phyloP scores from a whole-genome alignment of 2,888 invertebrate species.

The Hemithea aestivaria region DNA sequence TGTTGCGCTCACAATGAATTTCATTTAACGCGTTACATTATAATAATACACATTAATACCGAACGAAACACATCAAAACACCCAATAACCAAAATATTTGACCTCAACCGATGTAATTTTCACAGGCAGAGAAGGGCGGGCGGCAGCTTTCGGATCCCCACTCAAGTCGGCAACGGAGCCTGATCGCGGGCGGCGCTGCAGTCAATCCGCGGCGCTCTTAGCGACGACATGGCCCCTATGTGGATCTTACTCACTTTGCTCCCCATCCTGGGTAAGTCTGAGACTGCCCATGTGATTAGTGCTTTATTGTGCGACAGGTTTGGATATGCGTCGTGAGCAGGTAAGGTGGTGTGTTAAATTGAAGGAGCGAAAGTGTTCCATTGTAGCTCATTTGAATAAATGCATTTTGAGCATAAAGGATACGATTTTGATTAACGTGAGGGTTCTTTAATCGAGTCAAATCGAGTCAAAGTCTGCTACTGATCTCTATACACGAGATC shows the following conservation, averaged over 20 bases:
- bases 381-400: too few relatives aligned
- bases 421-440: too few relatives aligned
- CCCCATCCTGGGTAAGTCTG: constrained; percentile 72
- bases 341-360: too few relatives aligned
- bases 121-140: constrained; percentile 46
- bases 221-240: constrained; percentile 73
- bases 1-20: too few relatives aligned
- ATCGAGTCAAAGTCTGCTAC: too few relatives aligned
- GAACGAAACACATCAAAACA: too few relatives aligned
- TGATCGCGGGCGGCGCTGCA: constrained; percentile 48
- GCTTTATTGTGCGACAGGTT: constrained; percentile 28
- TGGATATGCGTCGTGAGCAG: background rate
- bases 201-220: constrained; percentile 66
- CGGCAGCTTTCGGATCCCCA: constrained; percentile 59
- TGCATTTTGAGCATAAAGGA: too few relatives aligned
- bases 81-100: constrained; percentile 13
- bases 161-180: constrained; percentile 25
- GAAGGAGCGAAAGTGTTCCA: too few relatives aligned
- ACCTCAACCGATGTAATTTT: constrained; percentile 16
- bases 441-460: too few relatives aligned
- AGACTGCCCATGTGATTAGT: constrained; percentile 23
- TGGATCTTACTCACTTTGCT: constrained; percentile 72
- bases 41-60: too few relatives aligned
- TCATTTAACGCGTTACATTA: too few relatives aligned
- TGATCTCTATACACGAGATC: too few relatives aligned